Percentiles rank a stretch among this genome's conserved stretches.
Conservation (phyloP, 2,113 vertebrate genomes). For the Hemiscyllium ocellatum region DNA sequence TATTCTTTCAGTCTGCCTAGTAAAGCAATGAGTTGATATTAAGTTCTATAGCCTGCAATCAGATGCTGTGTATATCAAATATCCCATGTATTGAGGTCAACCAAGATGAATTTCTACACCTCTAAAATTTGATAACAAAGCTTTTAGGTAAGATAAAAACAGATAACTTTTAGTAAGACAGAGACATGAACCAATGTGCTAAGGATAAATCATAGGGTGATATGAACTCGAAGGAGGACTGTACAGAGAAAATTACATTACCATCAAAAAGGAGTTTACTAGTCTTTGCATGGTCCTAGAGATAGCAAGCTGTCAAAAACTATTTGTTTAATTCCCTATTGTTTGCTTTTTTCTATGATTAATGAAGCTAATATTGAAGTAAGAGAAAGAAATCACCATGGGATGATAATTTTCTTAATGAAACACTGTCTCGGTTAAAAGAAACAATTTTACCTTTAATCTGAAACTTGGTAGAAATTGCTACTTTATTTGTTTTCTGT, state of each 20-base stretch:
- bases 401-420: neutral
- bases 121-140: neutral
- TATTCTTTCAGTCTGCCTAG: too few species aligned
- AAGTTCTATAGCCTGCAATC: too few species aligned
- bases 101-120: too few species aligned
- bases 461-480: neutral
- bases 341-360: neutral
- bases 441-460: neutral
- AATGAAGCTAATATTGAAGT: neutral
- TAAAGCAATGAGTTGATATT: too few species aligned
- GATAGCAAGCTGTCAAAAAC: neutral
- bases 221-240: neutral
- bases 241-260: conserved; percentile 5
- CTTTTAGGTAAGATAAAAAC: neutral
- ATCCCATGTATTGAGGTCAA: too few species aligned
- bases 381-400: neutral
- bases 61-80: too few species aligned
- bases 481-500: neutral
- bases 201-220: neutral
- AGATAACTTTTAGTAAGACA: neutral
- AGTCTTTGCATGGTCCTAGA: neutral
- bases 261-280: neutral
- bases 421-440: neutral
- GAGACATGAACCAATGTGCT: neutral
- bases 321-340: neutral